Evolutionary conservation across 1,140 invertebrate genomes (phyloP), one percentile per base, ranked within the genome.

Genomic region (Campoletis sonorensis): DNA sequence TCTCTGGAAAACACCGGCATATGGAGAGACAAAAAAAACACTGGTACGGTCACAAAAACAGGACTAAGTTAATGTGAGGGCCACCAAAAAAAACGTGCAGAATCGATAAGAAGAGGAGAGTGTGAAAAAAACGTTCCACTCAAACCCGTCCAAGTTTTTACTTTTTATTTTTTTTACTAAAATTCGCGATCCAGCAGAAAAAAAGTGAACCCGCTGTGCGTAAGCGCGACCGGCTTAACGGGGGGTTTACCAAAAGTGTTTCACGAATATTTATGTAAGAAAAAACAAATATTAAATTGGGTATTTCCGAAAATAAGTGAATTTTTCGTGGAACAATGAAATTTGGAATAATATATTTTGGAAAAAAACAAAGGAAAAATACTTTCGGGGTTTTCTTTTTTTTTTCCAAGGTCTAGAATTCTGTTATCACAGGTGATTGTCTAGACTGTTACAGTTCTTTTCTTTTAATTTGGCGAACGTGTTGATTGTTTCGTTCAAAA

Each of bases 181-280:
- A 18, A 2, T 33, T 71, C 68, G 3, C 33, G 8, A 71, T 54
- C 51, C 16, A 5, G 51, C 51, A 21, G 16, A 15, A 18, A 70
- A 71, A 71, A 18, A 15, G 30, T 10, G 1, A 71, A 71, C 33
- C 68, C 30, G 51, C 51, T 54, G 51, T 54, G 18, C 33, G 68
- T 26, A 71, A 37, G 68, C 18, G 68, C 33, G 68, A 30, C 27
- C 40, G 33, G 33, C 27, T 16, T 37, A 71, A 16, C 27, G 33
- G 68, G 68, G 68, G 33, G 27, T 72, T 72, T 26, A 72, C 37
- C 40, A 49, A 72, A 45, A 72, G 33, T 72, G 18, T 72, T 49
- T n/a, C 70, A 15, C 51, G 40, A 33, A 33, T 80, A 80, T 80
- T 64, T 75, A 45, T 64, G 71, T 18, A 13, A 0, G 21, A 10